These are phyloP conservation scores for Lota lota DNA, from an alignment of 2,113 vertebrate species.

Conservation along the genomic window DNA sequence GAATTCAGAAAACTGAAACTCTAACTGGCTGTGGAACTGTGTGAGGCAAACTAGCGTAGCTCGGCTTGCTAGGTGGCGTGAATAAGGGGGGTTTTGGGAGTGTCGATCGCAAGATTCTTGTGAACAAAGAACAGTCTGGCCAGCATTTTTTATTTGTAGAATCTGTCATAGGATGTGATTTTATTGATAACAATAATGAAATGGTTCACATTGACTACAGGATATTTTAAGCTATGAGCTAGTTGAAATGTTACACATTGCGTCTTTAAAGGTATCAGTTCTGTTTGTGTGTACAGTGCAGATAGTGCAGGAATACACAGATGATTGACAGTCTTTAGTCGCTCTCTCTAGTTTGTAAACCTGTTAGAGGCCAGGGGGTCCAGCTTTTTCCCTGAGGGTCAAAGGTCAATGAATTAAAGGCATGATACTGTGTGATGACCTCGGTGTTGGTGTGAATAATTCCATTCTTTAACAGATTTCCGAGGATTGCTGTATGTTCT, in stretches of 20 bases:
- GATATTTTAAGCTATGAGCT: not conserved
- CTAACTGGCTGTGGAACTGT: too few relatives aligned
- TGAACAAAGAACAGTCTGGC: too few relatives aligned
- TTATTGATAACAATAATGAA: too few relatives aligned
- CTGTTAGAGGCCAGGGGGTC: not conserved
- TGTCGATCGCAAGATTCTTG: too few relatives aligned
- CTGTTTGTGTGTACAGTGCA: not conserved
- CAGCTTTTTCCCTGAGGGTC: not conserved
- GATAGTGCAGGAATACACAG: not conserved
- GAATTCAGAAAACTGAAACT: too few relatives aligned
- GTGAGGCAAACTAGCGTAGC: too few relatives aligned
- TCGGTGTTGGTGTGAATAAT: not conserved
- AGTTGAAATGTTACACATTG: not conserved
- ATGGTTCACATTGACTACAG: too few relatives aligned
- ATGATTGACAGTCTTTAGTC: not conserved
- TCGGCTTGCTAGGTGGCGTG: too few relatives aligned
- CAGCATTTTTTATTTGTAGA: too few relatives aligned
- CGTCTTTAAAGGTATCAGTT: not conserved
- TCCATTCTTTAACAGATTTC: not conserved
- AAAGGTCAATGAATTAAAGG: not conserved
- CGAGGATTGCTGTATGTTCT: not conserved
- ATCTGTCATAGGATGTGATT: too few relatives aligned
- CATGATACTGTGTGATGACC: not conserved
- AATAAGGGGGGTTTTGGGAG: too few relatives aligned
- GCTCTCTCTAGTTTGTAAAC: not conserved